Percentiles rank a stretch among this genome's conserved stretches.
Conservation (phyloP, 2,888 invertebrate genomes). For the Epinotia nisella region DNA sequence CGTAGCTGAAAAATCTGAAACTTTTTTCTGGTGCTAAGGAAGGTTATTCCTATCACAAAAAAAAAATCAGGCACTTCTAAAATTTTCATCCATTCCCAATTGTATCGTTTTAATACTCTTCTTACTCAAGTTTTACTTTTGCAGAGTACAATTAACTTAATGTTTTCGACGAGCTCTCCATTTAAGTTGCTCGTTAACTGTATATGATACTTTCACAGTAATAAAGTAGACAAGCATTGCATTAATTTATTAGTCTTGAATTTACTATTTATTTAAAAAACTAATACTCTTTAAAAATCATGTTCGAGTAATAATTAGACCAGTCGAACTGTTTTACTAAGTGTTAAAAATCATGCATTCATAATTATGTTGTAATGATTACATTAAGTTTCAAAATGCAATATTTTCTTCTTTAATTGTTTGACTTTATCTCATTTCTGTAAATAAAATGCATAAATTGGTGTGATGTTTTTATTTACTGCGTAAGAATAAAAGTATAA, state of each 20-base stretch:
- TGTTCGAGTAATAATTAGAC: constrained; percentile 24
- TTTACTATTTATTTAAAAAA: constrained; percentile 18
- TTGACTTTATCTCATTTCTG: constrained; percentile 41
- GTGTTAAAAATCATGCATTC: constrained; percentile 11
- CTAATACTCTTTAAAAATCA: constrained; percentile 14
- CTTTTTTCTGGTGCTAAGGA: no score
- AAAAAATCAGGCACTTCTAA: no score
- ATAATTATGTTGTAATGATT: constrained; percentile 21
- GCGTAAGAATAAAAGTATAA: no score
- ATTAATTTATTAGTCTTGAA: not conserved
- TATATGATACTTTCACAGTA: constrained; percentile 22
- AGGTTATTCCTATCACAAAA: no score
- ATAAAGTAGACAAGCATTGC: constrained; percentile 6
- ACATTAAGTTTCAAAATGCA: constrained; percentile 28
- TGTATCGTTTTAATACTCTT: constrained; percentile 33
- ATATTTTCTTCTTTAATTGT: constrained; percentile 39
- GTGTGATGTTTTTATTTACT: not conserved
- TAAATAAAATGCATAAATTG: constrained; percentile 39
- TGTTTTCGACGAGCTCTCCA: constrained; percentile 15
- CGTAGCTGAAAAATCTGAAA: no score
- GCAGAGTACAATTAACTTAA: constrained; percentile 41
- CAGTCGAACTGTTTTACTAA: not conserved
- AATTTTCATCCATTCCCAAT: no score
- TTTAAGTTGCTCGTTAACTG: constrained; percentile 1
- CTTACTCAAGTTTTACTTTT: constrained; percentile 30